Evolutionary conservation across 2,888 invertebrate genomes (phyloP).

Genomic region (Calameuta filiformis): DNA sequence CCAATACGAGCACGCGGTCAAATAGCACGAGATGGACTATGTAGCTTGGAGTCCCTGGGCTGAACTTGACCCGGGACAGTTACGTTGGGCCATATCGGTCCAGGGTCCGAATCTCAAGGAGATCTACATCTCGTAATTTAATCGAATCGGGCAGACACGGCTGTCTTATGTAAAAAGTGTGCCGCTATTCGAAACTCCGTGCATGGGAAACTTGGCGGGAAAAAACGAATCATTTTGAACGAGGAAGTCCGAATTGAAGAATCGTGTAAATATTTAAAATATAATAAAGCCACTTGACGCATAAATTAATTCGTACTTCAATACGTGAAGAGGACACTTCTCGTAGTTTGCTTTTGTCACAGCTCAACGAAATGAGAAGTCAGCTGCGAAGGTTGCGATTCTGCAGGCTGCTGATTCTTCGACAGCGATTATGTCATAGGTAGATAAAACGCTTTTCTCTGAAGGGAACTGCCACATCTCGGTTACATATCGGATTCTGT

Average conservation of each 20-base stretch:
- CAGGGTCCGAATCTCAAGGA: not conserved
- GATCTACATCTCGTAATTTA: not conserved
- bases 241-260: not conserved
- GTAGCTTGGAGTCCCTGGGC: not conserved
- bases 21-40: not conserved
- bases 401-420: slow-evolving; percentile 43
- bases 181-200: not conserved
- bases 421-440: slow-evolving; percentile 48
- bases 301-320: not conserved
- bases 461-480: slow-evolving; percentile 29
- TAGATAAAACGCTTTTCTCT: slow-evolving; percentile 35
- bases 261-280: not conserved
- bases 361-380: not conserved
- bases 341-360: not conserved
- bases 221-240: not conserved
- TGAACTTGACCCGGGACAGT: not conserved
- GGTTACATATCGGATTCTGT: slow-evolving; percentile 33
- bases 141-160: not conserved
- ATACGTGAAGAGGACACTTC: not conserved
- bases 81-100: not conserved
- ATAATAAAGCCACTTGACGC: not conserved
- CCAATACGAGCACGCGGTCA: not conserved
- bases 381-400: slow-evolving; percentile 26
- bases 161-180: not conserved
- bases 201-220: not conserved